Percentiles rank a stretch among this genome's conserved stretches.
Evolutionary conservation across 2,888 invertebrate species (phyloP).

Genomic region (Podotricha telesiphe): DNA sequence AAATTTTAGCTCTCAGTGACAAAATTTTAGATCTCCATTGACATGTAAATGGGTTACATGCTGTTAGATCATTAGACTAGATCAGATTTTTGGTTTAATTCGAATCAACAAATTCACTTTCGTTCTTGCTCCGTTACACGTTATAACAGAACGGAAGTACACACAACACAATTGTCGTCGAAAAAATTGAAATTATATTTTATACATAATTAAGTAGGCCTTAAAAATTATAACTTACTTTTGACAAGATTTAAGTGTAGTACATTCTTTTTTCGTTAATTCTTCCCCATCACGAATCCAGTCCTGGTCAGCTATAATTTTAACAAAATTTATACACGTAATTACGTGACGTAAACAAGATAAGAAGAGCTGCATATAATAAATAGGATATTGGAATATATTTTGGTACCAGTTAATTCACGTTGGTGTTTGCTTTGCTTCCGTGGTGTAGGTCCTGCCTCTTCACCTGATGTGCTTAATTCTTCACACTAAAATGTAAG

Average conservation of each 20-base stretch:
- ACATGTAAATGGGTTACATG: too few relatives aligned
- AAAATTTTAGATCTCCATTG: too few relatives aligned
- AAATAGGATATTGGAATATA: not conserved
- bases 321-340: conserved; percentile 34
- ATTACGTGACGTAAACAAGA: not conserved
- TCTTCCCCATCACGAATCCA: conserved; percentile 81
- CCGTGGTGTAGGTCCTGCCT: conserved; percentile 85
- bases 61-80: too few relatives aligned
- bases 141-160: too few relatives aligned
- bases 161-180: too few relatives aligned
- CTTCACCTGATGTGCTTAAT: conserved; percentile 79
- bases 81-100: too few relatives aligned
- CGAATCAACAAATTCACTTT: too few relatives aligned
- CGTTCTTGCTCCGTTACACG: too few relatives aligned
- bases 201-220: too few relatives aligned
- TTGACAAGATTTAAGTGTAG: conserved; percentile 75
- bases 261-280: conserved; percentile 73
- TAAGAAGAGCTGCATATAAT: not conserved
- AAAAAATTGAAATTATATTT: too few relatives aligned
- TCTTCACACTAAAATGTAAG: conserved; percentile 81
- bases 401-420: conserved; percentile 66
- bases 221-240: conserved; percentile 62
- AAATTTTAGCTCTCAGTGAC: too few relatives aligned
- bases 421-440: conserved; percentile 84
- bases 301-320: conserved; percentile 73